Base-by-base conservation (phyloP, 2,797 vertebrate genomes). In the Melanotaenia trifasciata region DNA sequence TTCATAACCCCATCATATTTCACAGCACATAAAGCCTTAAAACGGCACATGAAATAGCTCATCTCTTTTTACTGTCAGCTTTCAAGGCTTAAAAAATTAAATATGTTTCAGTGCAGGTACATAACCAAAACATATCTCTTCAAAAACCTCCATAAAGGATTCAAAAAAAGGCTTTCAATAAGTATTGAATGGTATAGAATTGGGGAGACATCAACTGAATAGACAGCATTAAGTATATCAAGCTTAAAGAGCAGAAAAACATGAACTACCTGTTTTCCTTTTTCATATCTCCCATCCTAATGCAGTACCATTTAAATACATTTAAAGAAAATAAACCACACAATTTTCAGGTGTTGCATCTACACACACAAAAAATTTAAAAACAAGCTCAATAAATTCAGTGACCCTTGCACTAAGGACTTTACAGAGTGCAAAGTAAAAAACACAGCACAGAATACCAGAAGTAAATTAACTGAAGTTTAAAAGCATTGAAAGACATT, bases 41-140 rank as follows among this genome's bases (percentile, higher is more conserved):
- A 95, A 94, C 90, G 92, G 91, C 93, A 94, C 94, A 95, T 95
- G 94, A 95, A 95, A 95, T 94, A 95, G 92, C 91, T 93, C 94
- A 95, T 94, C 92, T 94, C 93, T 92, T 94, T 95, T 95, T 91
- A 94, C 89, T 91, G 92, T 93, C 90, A 83, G 88, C 87, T 94
- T 92, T 92, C 87, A 68, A 77, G 88, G 89, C 88, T 93, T 93
- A 90, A 94, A 94, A 90, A 94, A 94, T 94, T 93, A 91, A 94
- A 94, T 93, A 91, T 92, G 93, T 93, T 94, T 93, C 93, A 94
- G 90, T 83, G 86, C 89, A 90, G 90, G 93, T 93, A 93, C 92
- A 94, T 93, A 92, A 92, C 92, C 92, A 92, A 93, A 94, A 93
- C 83, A 93, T 82, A 90, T 81, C 87, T 64, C 36, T 70, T 74